A percentile compares a stretch with the other conserved stretches of the same genome.
Evolutionary conservation across 2,113 vertebrate species (phyloP).

Genomic region (Brienomyrus brachyistius): DNA sequence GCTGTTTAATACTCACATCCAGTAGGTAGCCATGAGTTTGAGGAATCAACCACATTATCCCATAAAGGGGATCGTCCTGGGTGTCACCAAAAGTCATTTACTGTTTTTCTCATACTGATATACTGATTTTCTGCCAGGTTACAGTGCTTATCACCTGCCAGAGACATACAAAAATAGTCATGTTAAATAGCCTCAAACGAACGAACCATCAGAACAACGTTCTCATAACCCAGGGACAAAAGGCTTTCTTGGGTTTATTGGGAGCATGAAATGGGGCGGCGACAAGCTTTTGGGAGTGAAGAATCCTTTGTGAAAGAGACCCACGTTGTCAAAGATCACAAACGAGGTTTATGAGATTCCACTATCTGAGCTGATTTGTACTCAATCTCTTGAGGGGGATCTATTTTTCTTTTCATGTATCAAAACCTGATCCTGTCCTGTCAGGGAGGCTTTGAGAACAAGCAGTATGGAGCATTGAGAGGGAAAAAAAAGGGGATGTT

Average conservation of each 20-base stretch:
- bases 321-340: neutral
- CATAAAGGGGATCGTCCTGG: constrained; percentile 30
- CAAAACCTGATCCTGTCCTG: neutral
- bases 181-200: neutral
- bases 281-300: neutral
- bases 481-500: constrained; percentile 9
- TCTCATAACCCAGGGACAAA: neutral
- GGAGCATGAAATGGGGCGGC: neutral
- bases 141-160: neutral
- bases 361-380: neutral
- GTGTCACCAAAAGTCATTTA: constrained; percentile 25
- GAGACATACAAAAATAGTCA: neutral
- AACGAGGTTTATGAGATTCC: neutral
- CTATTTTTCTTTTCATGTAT: neutral
- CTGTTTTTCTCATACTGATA: constrained; percentile 15
- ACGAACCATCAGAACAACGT: neutral
- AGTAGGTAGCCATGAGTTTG: neutral
- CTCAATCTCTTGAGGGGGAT: neutral
- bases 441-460: neutral
- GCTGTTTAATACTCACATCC: neutral
- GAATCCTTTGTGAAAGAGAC: neutral
- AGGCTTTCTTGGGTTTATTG: neutral
- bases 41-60: constrained; percentile 30
- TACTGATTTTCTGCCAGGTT: neutral
- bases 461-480: constrained; percentile 14